phyloP scores from a whole-genome alignment of 2,797 vertebrate species.

The Scleropages formosus region DNA sequence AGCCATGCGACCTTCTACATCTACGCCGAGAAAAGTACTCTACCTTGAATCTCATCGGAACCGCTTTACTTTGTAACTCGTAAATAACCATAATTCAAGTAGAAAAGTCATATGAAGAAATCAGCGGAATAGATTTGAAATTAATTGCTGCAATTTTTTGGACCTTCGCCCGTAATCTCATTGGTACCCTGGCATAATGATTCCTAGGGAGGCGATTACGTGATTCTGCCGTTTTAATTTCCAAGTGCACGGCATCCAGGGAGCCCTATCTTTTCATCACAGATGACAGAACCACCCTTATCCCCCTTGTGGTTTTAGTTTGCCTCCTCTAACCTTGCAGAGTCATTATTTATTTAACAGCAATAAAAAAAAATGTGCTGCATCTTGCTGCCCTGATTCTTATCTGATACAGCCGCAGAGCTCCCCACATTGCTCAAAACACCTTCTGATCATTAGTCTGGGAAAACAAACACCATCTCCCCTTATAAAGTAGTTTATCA shows the following conservation, averaged over 20 bases:
- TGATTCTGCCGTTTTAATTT: background rate
- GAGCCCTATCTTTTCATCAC: slow-evolving; percentile 20
- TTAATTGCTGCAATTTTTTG: too few species aligned
- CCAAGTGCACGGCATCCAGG: background rate
- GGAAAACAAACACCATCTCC: slow-evolving; percentile 23
- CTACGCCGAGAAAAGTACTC: too few species aligned
- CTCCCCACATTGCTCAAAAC: slow-evolving; percentile 21
- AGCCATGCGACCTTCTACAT: too few species aligned
- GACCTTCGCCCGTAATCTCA: background rate
- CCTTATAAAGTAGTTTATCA: background rate
- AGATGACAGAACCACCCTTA: slow-evolving; percentile 20
- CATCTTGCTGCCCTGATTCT: slow-evolving; percentile 23
- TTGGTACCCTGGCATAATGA: background rate
- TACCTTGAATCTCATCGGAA: too few species aligned
- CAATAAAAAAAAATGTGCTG: slow-evolving; percentile 15
- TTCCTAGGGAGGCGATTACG: background rate
- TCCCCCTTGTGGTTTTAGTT: slow-evolving; percentile 20
- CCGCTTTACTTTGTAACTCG: too few species aligned
- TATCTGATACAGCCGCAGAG: slow-evolving; percentile 30
- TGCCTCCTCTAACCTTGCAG: slow-evolving; percentile 36
- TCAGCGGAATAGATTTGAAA: too few species aligned
- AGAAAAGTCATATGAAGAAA: too few species aligned
- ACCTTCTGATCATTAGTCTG: background rate
- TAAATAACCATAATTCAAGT: too few species aligned
- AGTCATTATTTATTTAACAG: slow-evolving; percentile 42